Evolutionary conservation across 2,888 invertebrate species (phyloP), one percentile per base, ranked within the genome.

Genomic region (Reticulitermes lucifugus): DNA sequence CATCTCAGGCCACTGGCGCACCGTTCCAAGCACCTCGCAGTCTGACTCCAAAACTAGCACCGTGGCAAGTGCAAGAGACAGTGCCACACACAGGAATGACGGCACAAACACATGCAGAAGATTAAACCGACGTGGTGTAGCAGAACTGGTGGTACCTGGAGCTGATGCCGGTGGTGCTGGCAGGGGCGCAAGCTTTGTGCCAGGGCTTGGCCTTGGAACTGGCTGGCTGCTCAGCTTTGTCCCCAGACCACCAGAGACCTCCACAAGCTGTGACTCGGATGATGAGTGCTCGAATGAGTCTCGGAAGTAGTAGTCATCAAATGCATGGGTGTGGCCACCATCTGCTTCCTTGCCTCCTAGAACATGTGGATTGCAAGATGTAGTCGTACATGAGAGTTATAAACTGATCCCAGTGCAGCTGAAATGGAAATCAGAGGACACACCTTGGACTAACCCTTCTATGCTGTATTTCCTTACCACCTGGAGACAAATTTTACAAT

Each of bases 201-300:
- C 55, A 21, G 73, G 77, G 12, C 75, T 77, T 21, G 84, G 82
- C n/a, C 71, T 51, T 9, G 81, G 46, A 14, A 65, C 35, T 43
- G 83, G 51, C 51, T 60, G 81, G 6, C 22, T 43, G 12, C 75
- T 22, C 14, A n/a, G n/a, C 79, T 85, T 84, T 55, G 79, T 46
- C 22, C 70, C 85, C 43, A 25, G 2, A 29, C 79, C 46, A 29
- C 89, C 89, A 9, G 79, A 60, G 5, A 89, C 89, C 88, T 93
- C 92, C 89, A 94, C 89, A 88, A 94, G 91, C 88, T 95, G 95
- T 85, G 95, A 95, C 90, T 96, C 96, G 22, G 96, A 95, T 46
- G 96, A 96, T 79, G 96, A 96, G 90, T 96, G 96, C 89, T 96
- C 95, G 89, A 95, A 94, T 88, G 95, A 95, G 91, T 96, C 95